A percentile compares a stretch with the other conserved stretches of the same genome.
Conservation (phyloP, 2,797 vertebrate genomes). For the Erethizon dorsatum region DNA sequence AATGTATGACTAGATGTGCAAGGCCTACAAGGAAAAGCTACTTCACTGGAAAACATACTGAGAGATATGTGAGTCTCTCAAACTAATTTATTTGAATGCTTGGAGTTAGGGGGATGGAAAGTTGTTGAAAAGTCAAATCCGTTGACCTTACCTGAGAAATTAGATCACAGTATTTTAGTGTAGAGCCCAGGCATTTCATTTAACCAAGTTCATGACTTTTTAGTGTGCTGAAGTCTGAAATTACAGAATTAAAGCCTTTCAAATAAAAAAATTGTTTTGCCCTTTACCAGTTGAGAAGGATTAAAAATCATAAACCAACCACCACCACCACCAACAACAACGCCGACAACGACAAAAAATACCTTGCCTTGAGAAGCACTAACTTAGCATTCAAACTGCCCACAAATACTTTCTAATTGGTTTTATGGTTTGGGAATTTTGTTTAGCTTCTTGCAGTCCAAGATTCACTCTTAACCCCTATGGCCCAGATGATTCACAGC, state of each 20-base stretch:
- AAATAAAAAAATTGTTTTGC: neutral
- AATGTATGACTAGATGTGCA: neutral
- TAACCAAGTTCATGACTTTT: constrained; percentile 36
- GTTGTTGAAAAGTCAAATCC: constrained; percentile 51
- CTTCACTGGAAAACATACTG: constrained; percentile 60
- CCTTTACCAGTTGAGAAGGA: neutral
- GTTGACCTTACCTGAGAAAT: constrained; percentile 43
- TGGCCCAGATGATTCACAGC: neutral
- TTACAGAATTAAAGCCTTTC: constrained; percentile 32
- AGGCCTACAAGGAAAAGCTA: neutral
- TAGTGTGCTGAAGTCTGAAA: constrained; percentile 5
- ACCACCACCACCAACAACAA: neutral
- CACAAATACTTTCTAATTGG: constrained; percentile 28
- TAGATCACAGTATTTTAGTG: constrained; percentile 1
- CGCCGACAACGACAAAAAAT: neutral
- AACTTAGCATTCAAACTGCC: constrained; percentile 41
- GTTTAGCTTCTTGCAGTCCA: constrained; percentile 24
- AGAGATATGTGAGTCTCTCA: neutral
- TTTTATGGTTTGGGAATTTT: constrained; percentile 48
- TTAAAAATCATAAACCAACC: constrained; percentile 35
- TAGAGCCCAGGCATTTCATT: neutral
- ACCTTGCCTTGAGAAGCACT: constrained; percentile 11
- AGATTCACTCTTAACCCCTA: neutral
- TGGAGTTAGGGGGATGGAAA: neutral
- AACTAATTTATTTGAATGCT: constrained; percentile 46